Evolutionary conservation across 2,888 invertebrate genomes (phyloP), one percentile per base, ranked within the genome.

Genomic region (Cremastinae sp.): DNA sequence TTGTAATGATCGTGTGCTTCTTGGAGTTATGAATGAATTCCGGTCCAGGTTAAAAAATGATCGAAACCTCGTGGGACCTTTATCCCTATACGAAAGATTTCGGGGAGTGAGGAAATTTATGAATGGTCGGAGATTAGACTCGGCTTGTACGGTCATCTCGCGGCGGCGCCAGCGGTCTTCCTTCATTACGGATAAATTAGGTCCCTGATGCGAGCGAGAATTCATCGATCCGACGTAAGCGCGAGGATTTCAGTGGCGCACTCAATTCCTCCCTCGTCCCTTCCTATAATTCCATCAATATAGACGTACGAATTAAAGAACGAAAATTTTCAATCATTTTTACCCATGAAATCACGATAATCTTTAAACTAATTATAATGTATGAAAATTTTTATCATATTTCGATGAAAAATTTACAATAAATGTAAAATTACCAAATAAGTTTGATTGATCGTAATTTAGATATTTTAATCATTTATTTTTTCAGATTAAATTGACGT

Each of bases 181-280:
- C 79, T 83, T 83, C 85, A 86, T 86, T 84, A 85, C 82, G 81
- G 83, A 81, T 61, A 84, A 83, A 85, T 87, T 84, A 84, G 84
- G 80, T 80, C 12, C 82, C 83, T 84, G 79, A 83, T 80, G 79
- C 65, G 58, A 49, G 51, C 41, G 43, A 41, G 12, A 73, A 34
- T 53, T 18, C 65, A 59, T 53, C 64, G 75, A 68, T 59, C 53
- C 43, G 2, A 20, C 38, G 20, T 45, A 28, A 41, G 69, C n/a
- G 8, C 22, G n/a, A 3, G 36, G 47, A 68, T n/a, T 22, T 45
- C 73, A 59, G 8, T 54, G 68, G 59, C 64, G 69, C 47, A 64
- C 2, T 2, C 28, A 5, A n/a, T 28, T 28, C 28, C 28, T 28
- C 28, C n/a, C n/a, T n/a, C n/a, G n/a, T n/a, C n/a, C n/a, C n/a